phyloP scores from a whole-genome alignment of 30 jellyfish, hydroid and myxozoan species.

The Catostylus mosaicus region DNA sequence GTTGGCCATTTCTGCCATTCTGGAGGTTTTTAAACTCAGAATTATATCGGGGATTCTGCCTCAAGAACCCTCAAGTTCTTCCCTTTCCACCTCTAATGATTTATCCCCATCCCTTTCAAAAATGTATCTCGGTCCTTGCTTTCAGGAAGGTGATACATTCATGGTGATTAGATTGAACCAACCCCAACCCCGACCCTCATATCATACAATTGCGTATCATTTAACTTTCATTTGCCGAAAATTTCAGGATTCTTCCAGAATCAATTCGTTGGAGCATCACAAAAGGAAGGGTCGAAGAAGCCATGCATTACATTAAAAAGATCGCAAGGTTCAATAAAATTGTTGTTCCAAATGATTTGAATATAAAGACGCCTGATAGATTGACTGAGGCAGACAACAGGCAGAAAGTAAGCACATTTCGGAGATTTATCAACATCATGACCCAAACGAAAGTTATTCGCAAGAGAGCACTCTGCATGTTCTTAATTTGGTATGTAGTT shows the following conservation, averaged over 20 bases:
- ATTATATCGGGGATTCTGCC: too few species aligned
- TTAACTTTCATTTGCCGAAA: too few species aligned
- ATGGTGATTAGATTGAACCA: too few species aligned
- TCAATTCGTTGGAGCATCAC: slow-evolving; percentile 72
- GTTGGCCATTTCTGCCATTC: too few species aligned
- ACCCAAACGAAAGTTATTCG: slow-evolving; percentile 21
- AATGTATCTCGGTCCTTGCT: too few species aligned
- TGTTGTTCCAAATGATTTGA: slow-evolving; percentile 29
- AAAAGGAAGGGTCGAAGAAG: slow-evolving; percentile 31
- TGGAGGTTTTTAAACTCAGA: too few species aligned
- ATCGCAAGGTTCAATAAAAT: slow-evolving; percentile 47
- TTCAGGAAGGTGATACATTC: too few species aligned
- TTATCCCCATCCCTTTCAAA: too few species aligned
- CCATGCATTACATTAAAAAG: slow-evolving; percentile 6
- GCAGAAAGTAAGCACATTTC: background rate
- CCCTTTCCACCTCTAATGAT: too few species aligned
- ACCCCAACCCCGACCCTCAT: too few species aligned
- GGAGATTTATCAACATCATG: background rate
- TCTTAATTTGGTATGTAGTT: slow-evolving; percentile 53
- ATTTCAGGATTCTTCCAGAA: slow-evolving; percentile 67
- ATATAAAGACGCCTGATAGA: background rate
- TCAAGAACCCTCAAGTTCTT: too few species aligned
- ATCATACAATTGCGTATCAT: too few species aligned
- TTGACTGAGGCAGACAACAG: background rate
- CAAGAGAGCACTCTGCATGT: slow-evolving; percentile 55